These are phyloP conservation scores for Mesochorus sp. DNA, from an alignment of 2,888 invertebrate genomes.

Conservation along the genomic window DNA sequence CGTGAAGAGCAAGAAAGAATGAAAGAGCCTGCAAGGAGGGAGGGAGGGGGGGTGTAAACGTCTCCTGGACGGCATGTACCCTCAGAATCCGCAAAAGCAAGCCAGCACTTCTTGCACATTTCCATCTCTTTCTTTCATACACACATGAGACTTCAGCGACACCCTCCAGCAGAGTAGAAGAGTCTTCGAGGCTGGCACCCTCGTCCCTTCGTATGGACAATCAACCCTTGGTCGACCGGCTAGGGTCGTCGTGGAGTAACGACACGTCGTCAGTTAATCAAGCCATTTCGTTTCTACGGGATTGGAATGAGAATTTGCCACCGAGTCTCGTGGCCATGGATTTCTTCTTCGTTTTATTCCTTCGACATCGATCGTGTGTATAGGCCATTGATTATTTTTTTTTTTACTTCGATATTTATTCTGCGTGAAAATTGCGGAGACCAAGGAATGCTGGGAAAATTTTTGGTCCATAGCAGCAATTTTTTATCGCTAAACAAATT, in stretches of 20 bases:
- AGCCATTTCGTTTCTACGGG: slow-evolving; percentile 79
- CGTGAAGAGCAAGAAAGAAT: slow-evolving; percentile 71
- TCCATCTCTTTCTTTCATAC: slow-evolving; percentile 65
- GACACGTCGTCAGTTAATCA: slow-evolving; percentile 81
- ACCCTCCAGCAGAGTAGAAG: slow-evolving; percentile 32
- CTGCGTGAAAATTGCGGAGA: background rate
- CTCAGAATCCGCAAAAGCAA: slow-evolving; percentile 43
- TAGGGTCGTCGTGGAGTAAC: slow-evolving; percentile 77
- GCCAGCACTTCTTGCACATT: slow-evolving; percentile 63
- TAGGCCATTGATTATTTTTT: slow-evolving; percentile 32
- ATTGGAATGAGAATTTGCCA: slow-evolving; percentile 72
- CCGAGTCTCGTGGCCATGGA: slow-evolving; percentile 15
- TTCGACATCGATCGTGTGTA: slow-evolving; percentile 16
- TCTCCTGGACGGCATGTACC: background rate
- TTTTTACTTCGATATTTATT: background rate
- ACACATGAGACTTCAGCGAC: background rate
- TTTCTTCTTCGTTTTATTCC: slow-evolving; percentile 65
- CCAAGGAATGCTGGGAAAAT: background rate
- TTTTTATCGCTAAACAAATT: background rate
- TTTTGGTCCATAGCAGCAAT: background rate
- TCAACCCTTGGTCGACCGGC: slow-evolving; percentile 67
- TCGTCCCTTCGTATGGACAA: slow-evolving; percentile 68
- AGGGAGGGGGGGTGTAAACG: slow-evolving; percentile 14
- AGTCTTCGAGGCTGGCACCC: slow-evolving; percentile 70
- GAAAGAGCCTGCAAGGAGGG: no score